Evolutionary conservation across 2,888 invertebrate genomes (phyloP).

Genomic region (Agrilus cyanescens): DNA sequence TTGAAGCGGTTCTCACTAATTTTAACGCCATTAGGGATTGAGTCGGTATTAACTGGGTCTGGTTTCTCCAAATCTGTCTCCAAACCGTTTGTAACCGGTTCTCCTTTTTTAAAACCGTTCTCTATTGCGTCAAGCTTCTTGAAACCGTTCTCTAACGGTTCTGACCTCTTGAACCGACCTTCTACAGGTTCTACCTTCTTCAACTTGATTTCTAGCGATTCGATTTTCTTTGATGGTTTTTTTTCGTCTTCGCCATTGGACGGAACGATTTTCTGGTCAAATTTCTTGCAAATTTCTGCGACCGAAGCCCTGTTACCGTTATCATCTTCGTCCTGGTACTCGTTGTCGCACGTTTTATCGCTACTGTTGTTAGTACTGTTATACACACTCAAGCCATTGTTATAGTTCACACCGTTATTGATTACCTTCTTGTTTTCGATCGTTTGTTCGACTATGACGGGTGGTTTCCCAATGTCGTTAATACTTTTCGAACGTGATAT

Average conservation of each 20-base stretch:
- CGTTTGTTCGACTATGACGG: slow-evolving; percentile 22
- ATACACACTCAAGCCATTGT: slow-evolving; percentile 28
- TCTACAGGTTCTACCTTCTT: no score
- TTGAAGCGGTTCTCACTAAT: slow-evolving; percentile 20
- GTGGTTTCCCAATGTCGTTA: slow-evolving; percentile 44
- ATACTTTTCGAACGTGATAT: slow-evolving; percentile 43
- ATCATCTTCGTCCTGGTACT: slow-evolving; percentile 38
- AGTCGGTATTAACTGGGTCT: neutral
- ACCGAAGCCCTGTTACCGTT: slow-evolving; percentile 48
- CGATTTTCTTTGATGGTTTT: slow-evolving; percentile 11
- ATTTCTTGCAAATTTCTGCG: slow-evolving; percentile 46
- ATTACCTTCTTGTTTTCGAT: slow-evolving; percentile 28
- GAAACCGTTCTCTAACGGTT: no score
- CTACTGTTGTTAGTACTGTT: slow-evolving; percentile 32
- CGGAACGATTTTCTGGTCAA: slow-evolving; percentile 34
- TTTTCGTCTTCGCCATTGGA: slow-evolving; percentile 12
- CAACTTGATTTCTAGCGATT: no score
- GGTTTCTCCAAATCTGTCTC: slow-evolving; percentile 6
- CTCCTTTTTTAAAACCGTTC: no score
- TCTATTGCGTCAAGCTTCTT: no score
- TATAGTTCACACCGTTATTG: slow-evolving; percentile 23
- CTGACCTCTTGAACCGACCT: no score
- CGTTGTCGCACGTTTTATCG: slow-evolving; percentile 29
- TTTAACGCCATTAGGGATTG: slow-evolving; percentile 14
- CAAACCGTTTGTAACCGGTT: no score